phyloP scores from a whole-genome alignment of 2,797 vertebrate genomes.

The Epinephelus coioides region DNA sequence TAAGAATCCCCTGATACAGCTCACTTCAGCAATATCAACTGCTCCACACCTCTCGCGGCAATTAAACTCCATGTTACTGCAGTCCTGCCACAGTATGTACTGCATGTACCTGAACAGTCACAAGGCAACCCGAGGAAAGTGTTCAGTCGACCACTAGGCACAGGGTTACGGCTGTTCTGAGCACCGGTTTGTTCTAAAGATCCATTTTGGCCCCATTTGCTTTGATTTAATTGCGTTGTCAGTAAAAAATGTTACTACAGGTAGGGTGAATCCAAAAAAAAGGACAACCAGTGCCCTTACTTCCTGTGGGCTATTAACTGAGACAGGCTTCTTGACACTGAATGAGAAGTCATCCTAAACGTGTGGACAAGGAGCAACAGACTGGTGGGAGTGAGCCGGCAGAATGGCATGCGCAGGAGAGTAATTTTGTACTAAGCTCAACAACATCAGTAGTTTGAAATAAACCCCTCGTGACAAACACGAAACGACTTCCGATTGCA shows the following conservation, averaged over 20 bases:
- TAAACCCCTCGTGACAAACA: slow-evolving; percentile 21
- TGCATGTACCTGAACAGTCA: slow-evolving; percentile 56
- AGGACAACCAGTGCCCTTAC: background rate
- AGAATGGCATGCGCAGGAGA: slow-evolving; percentile 44
- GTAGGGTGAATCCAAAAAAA: slow-evolving; percentile 9
- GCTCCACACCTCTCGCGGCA: slow-evolving; percentile 29
- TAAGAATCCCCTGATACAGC: slow-evolving; percentile 41
- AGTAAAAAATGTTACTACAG: background rate
- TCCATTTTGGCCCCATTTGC: slow-evolving; percentile 59
- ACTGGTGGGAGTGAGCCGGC: slow-evolving; percentile 22
- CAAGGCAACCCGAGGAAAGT: slow-evolving; percentile 69
- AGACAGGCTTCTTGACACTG: slow-evolving; percentile 15
- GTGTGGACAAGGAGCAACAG: slow-evolving; percentile 31
- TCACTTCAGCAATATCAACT: slow-evolving; percentile 22
- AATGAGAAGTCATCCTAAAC: slow-evolving; percentile 18
- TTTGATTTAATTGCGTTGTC: slow-evolving; percentile 8
- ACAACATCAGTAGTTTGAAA: slow-evolving; percentile 43
- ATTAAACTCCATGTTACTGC: slow-evolving; percentile 42
- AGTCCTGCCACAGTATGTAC: slow-evolving; percentile 54
- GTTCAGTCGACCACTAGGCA: slow-evolving; percentile 69
- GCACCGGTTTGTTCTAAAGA: slow-evolving; percentile 57
- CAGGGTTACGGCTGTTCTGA: slow-evolving; percentile 61
- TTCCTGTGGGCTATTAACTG: background rate
- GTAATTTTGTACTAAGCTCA: slow-evolving; percentile 14
- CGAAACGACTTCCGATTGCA: slow-evolving; percentile 14